Evolutionary conservation across 2,113 vertebrate genomes (phyloP).

Genomic region (Lamprotornis superbus): DNA sequence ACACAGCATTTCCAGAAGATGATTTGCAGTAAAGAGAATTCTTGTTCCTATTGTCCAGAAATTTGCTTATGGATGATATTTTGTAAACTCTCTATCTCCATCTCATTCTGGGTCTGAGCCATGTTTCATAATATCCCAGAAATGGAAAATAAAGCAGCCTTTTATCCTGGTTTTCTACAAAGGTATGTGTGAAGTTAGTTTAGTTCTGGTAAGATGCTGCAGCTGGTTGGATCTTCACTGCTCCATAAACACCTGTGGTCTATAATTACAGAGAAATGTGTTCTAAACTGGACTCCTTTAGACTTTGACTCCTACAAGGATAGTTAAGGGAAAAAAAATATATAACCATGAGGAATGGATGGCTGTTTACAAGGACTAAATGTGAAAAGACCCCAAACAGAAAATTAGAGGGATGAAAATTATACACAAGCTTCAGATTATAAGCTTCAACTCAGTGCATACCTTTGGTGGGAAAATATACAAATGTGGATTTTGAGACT

Average conservation of each 20-base stretch:
- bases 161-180: background rate
- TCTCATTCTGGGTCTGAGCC: background rate
- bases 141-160: background rate
- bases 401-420: background rate
- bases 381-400: background rate
- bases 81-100: background rate
- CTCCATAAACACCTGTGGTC: background rate
- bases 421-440: background rate
- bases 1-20: background rate
- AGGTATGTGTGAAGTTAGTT: background rate
- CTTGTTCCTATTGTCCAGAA: background rate
- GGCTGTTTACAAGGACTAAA: background rate
- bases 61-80: background rate
- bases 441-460: background rate
- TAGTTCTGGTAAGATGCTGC: background rate
- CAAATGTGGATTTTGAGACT: background rate
- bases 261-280: background rate
- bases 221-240: background rate
- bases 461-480: background rate
- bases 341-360: background rate
- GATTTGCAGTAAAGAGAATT: background rate
- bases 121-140: background rate
- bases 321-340: fast-evolving
- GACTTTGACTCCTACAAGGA: background rate
- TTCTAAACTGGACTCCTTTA: background rate